Percentiles rank a stretch among this genome's conserved stretches.
phyloP scores from a whole-genome alignment of 2,888 invertebrate genomes.

The Leptinotarsa rubiginosa region DNA sequence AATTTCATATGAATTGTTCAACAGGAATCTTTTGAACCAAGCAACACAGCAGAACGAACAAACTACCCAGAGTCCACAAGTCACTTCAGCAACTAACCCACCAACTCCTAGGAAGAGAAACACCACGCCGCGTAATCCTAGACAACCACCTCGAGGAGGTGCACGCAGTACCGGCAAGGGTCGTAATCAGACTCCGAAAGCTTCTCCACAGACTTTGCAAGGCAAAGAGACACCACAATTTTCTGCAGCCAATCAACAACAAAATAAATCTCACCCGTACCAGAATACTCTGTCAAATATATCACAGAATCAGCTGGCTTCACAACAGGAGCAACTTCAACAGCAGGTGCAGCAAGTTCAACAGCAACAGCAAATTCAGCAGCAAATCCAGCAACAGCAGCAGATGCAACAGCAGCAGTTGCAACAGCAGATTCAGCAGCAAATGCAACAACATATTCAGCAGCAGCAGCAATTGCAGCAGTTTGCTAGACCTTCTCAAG shows the following conservation, averaged over 20 bases:
- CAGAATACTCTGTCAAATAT: conserved; percentile 28
- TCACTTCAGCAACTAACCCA: not conserved
- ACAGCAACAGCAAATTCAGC: conserved; percentile 45
- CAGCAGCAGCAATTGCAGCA: conserved; percentile 50
- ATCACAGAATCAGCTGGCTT: conserved; percentile 24
- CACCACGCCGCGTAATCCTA: conserved; percentile 21
- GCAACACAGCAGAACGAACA: not conserved
- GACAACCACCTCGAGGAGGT: conserved; percentile 9
- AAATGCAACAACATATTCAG: conserved; percentile 54
- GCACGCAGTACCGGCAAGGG: conserved; percentile 6
- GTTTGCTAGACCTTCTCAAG: conserved; percentile 50
- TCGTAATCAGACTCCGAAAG: conserved; percentile 15
- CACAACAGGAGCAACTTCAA: conserved; percentile 27
- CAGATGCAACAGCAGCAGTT: conserved; percentile 37
- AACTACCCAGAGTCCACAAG: not conserved
- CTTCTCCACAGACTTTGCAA: conserved; percentile 27
- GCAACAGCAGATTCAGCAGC: conserved; percentile 54
- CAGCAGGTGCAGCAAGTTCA: conserved; percentile 39
- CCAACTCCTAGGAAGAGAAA: conserved; percentile 20
- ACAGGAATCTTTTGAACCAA: not conserved
- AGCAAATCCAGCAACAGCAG: conserved; percentile 39
- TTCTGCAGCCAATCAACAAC: conserved; percentile 42
- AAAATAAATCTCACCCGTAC: conserved; percentile 36
- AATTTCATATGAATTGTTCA: not conserved
- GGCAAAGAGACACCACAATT: conserved; percentile 39